These are phyloP conservation scores for Priocnemis perturbator DNA, from an alignment of 2,888 invertebrate species.

Conservation along the genomic window DNA sequence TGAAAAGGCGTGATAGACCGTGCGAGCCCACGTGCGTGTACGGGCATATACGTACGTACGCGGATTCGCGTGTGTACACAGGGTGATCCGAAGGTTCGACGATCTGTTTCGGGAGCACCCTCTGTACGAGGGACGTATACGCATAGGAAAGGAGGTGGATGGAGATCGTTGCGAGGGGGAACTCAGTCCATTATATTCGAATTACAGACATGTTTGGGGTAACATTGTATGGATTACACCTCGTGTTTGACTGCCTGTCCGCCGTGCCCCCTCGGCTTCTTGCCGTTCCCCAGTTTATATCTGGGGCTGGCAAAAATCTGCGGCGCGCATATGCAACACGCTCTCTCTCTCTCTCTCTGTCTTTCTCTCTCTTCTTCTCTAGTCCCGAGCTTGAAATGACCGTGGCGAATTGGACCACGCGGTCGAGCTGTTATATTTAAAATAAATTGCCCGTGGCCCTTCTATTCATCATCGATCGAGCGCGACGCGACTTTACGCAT, in stretches of 20 bases:
- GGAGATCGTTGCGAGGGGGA: conserved; percentile 9
- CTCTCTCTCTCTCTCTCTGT: background rate
- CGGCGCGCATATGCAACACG: background rate
- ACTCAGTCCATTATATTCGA: conserved; percentile 57
- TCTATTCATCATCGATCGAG: conserved; percentile 20
- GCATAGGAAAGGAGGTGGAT: conserved; percentile 7
- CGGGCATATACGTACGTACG: background rate
- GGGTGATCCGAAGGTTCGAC: no score
- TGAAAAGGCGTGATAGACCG: background rate
- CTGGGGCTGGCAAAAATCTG: conserved; percentile 38
- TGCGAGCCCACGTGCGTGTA: background rate
- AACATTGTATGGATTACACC: conserved; percentile 45
- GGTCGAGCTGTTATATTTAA: conserved; percentile 60
- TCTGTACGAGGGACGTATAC: background rate
- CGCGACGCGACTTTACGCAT: conserved; percentile 23
- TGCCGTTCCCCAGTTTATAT: background rate
- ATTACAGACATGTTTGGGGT: conserved; percentile 59
- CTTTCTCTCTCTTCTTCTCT: background rate
- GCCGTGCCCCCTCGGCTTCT: background rate
- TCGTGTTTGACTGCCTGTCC: conserved; percentile 23
- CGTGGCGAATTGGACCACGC: conserved; percentile 56
- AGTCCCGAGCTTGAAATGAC: conserved; percentile 37
- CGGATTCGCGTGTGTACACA: background rate
- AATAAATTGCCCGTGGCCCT: conserved; percentile 54
- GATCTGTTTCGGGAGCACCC: no score